These are phyloP conservation scores for Willowsia nigromaculata DNA, from an alignment of 2,888 invertebrate genomes.

Conservation along the genomic window DNA sequence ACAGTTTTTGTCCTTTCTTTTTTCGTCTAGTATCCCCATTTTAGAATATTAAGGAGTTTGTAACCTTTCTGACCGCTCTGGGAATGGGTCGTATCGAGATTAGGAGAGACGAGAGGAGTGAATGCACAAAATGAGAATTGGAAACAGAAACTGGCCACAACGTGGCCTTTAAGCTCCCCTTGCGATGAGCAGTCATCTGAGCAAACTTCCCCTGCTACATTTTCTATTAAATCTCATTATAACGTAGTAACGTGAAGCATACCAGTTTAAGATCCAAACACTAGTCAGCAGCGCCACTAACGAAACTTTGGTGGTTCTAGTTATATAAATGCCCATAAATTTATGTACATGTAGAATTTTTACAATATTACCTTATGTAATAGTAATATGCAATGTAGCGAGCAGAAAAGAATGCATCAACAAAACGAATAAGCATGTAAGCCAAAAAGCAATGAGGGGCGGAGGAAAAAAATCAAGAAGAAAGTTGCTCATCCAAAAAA, in stretches of 20 bases:
- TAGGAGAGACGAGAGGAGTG: neutral
- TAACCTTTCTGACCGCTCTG: slow-evolving; percentile 61
- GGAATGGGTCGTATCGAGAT: slow-evolving; percentile 44
- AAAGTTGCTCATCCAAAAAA: slow-evolving; percentile 65
- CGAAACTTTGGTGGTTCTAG: neutral
- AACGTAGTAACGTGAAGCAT: neutral
- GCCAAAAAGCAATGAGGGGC: neutral
- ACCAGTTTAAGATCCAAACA: no score
- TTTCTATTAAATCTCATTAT: neutral
- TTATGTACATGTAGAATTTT: slow-evolving; percentile 28
- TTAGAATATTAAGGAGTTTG: slow-evolving; percentile 47
- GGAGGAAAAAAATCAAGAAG: neutral
- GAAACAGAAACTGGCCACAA: slow-evolving; percentile 55
- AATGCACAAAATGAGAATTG: slow-evolving; percentile 1
- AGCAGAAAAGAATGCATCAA: slow-evolving; percentile 16
- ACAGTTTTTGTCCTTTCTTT: slow-evolving; percentile 36
- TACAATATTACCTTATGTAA: slow-evolving; percentile 31
- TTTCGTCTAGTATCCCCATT: neutral
- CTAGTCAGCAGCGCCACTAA: no score
- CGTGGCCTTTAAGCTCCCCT: slow-evolving; percentile 51
- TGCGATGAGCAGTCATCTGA: slow-evolving; percentile 40
- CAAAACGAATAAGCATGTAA: slow-evolving; percentile 34
- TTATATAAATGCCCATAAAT: neutral
- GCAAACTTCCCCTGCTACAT: slow-evolving; percentile 1
- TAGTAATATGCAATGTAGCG: slow-evolving; percentile 16